Conservation (phyloP, 2,888 invertebrate species). For the Agrypnus murinus region DNA sequence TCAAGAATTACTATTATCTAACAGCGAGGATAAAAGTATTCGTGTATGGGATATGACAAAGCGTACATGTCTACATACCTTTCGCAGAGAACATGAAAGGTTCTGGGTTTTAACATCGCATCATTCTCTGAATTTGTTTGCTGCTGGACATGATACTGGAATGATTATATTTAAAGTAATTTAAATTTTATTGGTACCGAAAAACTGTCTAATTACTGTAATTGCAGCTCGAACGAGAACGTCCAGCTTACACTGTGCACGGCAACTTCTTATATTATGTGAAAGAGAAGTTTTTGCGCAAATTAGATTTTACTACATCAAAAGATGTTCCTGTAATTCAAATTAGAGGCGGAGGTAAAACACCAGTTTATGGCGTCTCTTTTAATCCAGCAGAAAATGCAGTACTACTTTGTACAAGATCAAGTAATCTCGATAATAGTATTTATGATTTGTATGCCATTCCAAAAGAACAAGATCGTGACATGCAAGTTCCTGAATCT, state of each 20-base stretch:
- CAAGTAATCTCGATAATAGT: conserved; percentile 88
- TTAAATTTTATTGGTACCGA: background rate
- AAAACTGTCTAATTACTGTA: conserved; percentile 56
- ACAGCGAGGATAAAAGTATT: conserved; percentile 98
- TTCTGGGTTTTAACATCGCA: conserved; percentile 98
- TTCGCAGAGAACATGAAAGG: conserved; percentile 95
- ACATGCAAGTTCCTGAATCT: conserved; percentile 70
- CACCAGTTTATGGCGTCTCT: conserved; percentile 90
- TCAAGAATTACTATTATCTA: conserved; percentile 96
- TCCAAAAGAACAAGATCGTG: conserved; percentile 80
- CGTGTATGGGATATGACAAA: conserved; percentile 99
- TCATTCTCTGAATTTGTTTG: conserved; percentile 96
- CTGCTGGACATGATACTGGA: conserved; percentile 99
- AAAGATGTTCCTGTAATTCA: conserved; percentile 96
- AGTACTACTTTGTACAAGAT: conserved; percentile 89
- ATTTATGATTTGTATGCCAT: conserved; percentile 95
- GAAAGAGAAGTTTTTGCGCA: conserved; percentile 93
- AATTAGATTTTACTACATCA: conserved; percentile 93
- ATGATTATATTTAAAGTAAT: conserved; percentile 88
- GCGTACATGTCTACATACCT: conserved; percentile 92
- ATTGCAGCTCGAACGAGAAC: conserved; percentile 90
- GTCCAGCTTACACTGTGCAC: conserved; percentile 96
- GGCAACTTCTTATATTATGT: conserved; percentile 96
- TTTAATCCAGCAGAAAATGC: conserved; percentile 98
- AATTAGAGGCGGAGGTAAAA: conserved; percentile 86